These are phyloP conservation scores for Mamestra configurata DNA, from an alignment of 1,140 invertebrate genomes.

Conservation along the genomic window DNA sequence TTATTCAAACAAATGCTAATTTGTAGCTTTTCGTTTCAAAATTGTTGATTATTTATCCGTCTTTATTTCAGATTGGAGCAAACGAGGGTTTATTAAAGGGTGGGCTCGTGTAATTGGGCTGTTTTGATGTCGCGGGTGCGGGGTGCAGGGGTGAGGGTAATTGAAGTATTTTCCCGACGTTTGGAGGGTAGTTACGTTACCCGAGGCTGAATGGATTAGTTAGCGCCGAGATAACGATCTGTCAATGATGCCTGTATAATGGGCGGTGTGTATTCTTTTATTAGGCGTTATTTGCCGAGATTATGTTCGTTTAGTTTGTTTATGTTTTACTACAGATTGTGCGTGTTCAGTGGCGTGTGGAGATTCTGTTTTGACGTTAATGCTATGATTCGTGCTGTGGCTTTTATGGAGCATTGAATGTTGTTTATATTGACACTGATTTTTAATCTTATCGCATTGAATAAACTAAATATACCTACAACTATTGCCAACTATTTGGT, in stretches of 20 bases:
- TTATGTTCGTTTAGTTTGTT: slow-evolving; percentile 56
- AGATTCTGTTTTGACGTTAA: background rate
- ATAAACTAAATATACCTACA: too few relatives aligned
- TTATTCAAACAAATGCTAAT: slow-evolving; percentile 85
- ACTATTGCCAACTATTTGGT: too few relatives aligned
- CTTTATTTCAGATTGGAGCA: slow-evolving; percentile 82
- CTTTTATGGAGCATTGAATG: background rate
- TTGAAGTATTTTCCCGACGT: slow-evolving; percentile 82
- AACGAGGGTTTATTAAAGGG: slow-evolving; percentile 83
- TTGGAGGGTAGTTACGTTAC: slow-evolving; percentile 72
- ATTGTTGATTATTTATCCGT: slow-evolving; percentile 81
- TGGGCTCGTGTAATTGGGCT: slow-evolving; percentile 82
- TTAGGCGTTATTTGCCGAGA: slow-evolving; percentile 61
- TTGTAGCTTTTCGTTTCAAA: slow-evolving; percentile 77
- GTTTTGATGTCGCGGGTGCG: slow-evolving; percentile 73
- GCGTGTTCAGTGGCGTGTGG: slow-evolving; percentile 4
- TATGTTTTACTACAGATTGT: slow-evolving; percentile 48
- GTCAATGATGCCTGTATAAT: slow-evolving; percentile 68
- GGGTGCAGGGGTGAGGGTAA: slow-evolving; percentile 71
- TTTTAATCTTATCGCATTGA: background rate
- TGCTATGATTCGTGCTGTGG: slow-evolving; percentile 13
- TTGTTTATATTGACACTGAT: background rate
- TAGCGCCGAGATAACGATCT: slow-evolving; percentile 68
- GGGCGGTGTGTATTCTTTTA: slow-evolving; percentile 65
- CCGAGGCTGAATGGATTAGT: slow-evolving; percentile 81